Base-by-base conservation (phyloP, 2,113 vertebrate species). In the Stomatorhinus ivindoensis region DNA sequence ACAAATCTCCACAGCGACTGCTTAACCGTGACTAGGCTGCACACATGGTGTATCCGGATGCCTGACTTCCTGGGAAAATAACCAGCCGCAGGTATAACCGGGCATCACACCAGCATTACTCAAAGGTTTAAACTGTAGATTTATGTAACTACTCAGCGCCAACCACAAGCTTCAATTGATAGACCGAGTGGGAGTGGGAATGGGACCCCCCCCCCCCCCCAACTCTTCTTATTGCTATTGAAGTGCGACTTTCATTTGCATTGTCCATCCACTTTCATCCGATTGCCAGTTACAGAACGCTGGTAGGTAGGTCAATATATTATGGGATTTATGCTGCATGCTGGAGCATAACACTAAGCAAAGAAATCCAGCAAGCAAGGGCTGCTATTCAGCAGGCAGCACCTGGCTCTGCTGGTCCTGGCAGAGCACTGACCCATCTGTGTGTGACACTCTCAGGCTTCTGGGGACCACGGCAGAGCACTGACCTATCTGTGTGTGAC, bases 361-460 rank as follows among this genome's bases (percentile, higher is more conserved):
- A n/a, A 58, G 9, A n/a, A 58, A 9, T 0, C 21, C 1, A 58
- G 55, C 55, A 58, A 55, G 53, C 24, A 58, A 58, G 55, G 55
- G 55, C 21, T 69, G n/a, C 58, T n/a, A 10, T 9, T 10, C 0
- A 21, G 9, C 6, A 2, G 61, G n/a, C 7, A 27, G 8, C 9
- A 0, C 27, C 19, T 11, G 21, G n/a, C 61, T 69, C 61, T 69
- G 61, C 27, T 31, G 27, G 27, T 31, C 24, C 61, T 69, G n/a
- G 3, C n/a, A 3, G 24, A 9, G 27, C 27, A 35, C 3, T 11
- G 27, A 73, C n/a, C 9, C 65, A 15, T 73, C 11, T 31, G 27
- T 13, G 65, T 69, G 10, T 4, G 27, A 39, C 31, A 93, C 92
- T 89, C 90, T 0, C 87, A 92, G 93, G 91, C 89, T 85, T 27